phyloP scores from a whole-genome alignment of 2,113 vertebrate genomes.

The Campylomormyrus numenius region DNA sequence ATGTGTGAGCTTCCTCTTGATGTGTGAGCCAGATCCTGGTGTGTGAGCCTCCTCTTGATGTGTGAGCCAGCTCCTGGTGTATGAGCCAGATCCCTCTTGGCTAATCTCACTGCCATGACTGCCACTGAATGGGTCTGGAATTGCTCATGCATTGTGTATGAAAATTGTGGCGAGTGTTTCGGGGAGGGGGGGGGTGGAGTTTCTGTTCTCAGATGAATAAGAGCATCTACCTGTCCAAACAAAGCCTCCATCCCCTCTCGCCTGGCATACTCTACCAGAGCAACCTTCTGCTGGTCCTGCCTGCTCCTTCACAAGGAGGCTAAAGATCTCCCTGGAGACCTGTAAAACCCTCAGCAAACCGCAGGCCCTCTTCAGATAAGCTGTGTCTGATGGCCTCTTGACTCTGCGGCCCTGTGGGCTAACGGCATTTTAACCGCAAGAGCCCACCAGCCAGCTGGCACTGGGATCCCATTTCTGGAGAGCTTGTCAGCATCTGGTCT shows the following conservation, averaged over 20 bases:
- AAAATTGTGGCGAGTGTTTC: neutral
- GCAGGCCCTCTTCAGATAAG: neutral
- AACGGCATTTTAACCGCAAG: neutral
- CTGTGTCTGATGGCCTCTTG: neutral
- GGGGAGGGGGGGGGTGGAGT: neutral
- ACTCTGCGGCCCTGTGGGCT: neutral
- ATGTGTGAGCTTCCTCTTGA: neutral
- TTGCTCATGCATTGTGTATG: neutral
- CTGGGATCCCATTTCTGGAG: neutral
- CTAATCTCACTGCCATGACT: constrained; percentile 9
- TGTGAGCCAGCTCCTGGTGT: neutral
- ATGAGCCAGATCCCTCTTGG: neutral
- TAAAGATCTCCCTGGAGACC: neutral
- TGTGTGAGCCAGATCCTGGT: too few species aligned
- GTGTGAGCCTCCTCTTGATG: neutral
- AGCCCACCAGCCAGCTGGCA: neutral
- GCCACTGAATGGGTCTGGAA: neutral
- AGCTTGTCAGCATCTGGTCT: neutral
- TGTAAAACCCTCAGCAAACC: neutral
- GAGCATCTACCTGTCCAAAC: constrained; percentile 7
- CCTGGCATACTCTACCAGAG: neutral
- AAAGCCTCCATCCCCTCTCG: neutral
- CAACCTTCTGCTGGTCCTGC: neutral
- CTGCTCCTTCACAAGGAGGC: neutral
- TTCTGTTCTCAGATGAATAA: constrained; percentile 16